Percentiles rank a stretch among this genome's conserved stretches.
Conservation (phyloP, 2,113 vertebrate species). For the Rhodinocichla rosea region DNA sequence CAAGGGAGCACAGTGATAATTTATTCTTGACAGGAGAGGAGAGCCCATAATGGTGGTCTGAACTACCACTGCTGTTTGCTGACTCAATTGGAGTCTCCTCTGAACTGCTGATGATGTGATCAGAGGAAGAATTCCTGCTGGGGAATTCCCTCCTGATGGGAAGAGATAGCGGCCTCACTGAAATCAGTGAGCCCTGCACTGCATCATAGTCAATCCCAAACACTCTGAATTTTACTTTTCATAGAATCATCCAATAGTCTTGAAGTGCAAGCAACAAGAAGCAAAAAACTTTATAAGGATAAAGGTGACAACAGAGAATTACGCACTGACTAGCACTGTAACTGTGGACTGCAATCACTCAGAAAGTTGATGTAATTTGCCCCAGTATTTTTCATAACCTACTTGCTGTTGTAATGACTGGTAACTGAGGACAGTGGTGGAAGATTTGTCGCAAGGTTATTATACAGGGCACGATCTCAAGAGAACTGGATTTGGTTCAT, state of each 20-base stretch:
- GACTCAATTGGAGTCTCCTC: not conserved
- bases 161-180: accelerated
- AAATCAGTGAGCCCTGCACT: not conserved
- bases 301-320: not conserved
- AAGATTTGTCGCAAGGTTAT: not conserved
- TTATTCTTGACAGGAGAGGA: not conserved
- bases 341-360: not conserved
- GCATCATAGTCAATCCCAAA: not conserved
- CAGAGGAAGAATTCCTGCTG: not conserved
- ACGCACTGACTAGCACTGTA: not conserved
- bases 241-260: not conserved
- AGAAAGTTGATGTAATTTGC: not conserved
- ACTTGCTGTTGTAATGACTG: not conserved
- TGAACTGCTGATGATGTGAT: not conserved
- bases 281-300: not conserved
- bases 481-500: not conserved
- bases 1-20: not conserved
- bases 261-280: not conserved
- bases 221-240: not conserved
- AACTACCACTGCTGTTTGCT: not conserved
- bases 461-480: not conserved
- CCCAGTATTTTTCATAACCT: not conserved
- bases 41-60: not conserved
- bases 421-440: not conserved
- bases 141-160: not conserved